Conservation (phyloP, 2,888 invertebrate species). For the Tolmerus cingulatus region DNA sequence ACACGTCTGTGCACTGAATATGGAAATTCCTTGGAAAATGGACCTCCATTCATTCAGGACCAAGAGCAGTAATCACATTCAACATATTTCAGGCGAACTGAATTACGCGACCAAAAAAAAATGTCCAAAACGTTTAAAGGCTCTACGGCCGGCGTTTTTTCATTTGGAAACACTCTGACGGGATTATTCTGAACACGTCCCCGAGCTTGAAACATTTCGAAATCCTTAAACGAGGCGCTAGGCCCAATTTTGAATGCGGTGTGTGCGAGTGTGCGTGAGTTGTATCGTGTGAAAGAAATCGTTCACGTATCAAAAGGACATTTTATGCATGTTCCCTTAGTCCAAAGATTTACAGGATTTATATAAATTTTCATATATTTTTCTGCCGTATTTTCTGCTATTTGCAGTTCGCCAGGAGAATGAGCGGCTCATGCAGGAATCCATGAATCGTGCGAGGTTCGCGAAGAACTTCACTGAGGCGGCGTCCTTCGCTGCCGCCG, state of each 20-base stretch:
- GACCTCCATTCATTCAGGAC: not conserved
- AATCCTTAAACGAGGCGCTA: not conserved
- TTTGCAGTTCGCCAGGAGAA: slow-evolving; percentile 87
- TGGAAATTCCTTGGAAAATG: not conserved
- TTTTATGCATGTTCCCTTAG: slow-evolving; percentile 17
- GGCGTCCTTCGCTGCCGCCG: slow-evolving; percentile 53
- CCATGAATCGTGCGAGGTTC: slow-evolving; percentile 67
- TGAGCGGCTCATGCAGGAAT: slow-evolving; percentile 84
- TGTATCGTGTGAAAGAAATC: slow-evolving; percentile 37
- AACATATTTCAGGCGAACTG: not conserved
- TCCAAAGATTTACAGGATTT: not conserved
- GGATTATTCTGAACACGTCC: not conserved
- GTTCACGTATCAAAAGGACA: not conserved
- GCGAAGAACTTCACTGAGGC: slow-evolving; percentile 62
- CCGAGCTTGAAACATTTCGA: not conserved
- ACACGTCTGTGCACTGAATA: not conserved
- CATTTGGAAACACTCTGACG: not conserved
- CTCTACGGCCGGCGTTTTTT: not conserved
- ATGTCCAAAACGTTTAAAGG: not conserved
- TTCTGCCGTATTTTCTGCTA: slow-evolving; percentile 54
- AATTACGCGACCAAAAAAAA: not conserved
- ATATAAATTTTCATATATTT: not conserved
- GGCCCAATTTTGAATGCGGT: not conserved
- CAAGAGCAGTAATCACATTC: not conserved
- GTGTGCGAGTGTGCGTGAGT: not conserved